Conservation (phyloP, 2,888 invertebrate species). For the Heliconius cydno region DNA sequence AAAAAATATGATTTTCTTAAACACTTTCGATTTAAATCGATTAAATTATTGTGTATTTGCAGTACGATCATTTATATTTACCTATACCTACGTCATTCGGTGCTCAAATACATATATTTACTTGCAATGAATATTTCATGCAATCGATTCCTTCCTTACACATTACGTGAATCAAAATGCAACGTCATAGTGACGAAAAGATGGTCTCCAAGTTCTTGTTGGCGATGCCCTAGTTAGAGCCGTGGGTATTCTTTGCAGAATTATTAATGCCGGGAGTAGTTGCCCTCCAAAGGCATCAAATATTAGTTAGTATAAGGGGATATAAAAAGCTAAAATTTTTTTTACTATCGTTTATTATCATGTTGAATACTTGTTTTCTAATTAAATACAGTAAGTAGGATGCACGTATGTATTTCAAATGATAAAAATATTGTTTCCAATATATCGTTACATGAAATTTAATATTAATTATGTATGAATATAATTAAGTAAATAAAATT, state of each 20-base stretch:
- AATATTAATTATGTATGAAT: background rate
- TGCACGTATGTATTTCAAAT: too few species aligned
- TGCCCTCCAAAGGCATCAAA: conserved; percentile 47
- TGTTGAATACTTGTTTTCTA: background rate
- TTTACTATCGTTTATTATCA: background rate
- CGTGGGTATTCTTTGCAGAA: conserved; percentile 49
- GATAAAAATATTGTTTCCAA: too few species aligned
- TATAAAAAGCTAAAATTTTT: background rate
- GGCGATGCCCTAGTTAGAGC: conserved; percentile 50
- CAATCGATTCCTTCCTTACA: background rate
- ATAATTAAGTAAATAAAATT: too few species aligned
- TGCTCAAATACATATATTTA: background rate
- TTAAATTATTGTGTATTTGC: background rate
- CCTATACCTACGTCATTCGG: background rate
- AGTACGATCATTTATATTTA: background rate
- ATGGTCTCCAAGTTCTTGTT: conserved; percentile 50
- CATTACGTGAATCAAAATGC: conserved; percentile 29
- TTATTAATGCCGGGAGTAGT: conserved; percentile 51
- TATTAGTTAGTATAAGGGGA: conserved; percentile 16
- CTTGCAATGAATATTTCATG: conserved; percentile 14
- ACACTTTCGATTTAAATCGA: background rate
- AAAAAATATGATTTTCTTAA: background rate
- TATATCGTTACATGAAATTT: too few species aligned
- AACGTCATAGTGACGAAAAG: conserved; percentile 52
- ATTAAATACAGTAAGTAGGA: too few species aligned